A percentile compares a stretch with the other conserved stretches of the same genome.
Conservation (phyloP, 2,113 vertebrate species). For the Trochalopteron elliotii region DNA sequence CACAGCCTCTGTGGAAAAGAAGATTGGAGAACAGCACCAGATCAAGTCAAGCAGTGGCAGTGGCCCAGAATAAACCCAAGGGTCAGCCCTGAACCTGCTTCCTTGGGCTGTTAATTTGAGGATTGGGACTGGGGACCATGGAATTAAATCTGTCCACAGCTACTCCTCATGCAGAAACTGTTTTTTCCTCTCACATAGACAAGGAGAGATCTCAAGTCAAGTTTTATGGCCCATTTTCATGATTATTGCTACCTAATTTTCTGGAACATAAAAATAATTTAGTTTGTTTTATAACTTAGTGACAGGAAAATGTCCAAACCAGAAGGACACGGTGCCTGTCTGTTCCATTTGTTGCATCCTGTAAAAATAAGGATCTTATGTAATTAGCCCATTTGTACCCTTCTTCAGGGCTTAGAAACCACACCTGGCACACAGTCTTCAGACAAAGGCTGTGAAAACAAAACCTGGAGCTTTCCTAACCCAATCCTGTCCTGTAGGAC, state of each 20-base stretch:
- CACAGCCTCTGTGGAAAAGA: neutral
- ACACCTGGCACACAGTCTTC: neutral
- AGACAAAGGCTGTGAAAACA: neutral
- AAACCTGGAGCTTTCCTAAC: neutral
- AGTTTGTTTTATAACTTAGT: conserved; percentile 50
- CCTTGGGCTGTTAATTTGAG: neutral
- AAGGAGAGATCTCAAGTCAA: conserved; percentile 1
- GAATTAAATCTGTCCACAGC: neutral
- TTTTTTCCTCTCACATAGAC: neutral
- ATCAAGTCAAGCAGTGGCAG: neutral
- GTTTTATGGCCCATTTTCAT: conserved; percentile 51
- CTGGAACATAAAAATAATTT: conserved; percentile 55
- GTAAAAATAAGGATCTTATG: conserved; percentile 28
- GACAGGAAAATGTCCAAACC: conserved; percentile 29
- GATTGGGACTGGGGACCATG: neutral
- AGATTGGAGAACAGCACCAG: neutral
- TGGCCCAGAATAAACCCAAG: neutral
- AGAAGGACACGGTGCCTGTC: conserved; percentile 35
- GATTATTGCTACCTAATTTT: conserved; percentile 59
- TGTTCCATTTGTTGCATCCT: conserved; percentile 54
- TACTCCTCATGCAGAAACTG: neutral
- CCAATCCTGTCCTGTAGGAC: neutral
- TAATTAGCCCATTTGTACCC: conserved; percentile 56
- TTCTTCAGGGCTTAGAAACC: conserved; percentile 23
- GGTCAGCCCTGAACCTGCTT: neutral